Evolutionary conservation across 2,888 invertebrate species (phyloP).

Genomic region (Brachyptera risi): DNA sequence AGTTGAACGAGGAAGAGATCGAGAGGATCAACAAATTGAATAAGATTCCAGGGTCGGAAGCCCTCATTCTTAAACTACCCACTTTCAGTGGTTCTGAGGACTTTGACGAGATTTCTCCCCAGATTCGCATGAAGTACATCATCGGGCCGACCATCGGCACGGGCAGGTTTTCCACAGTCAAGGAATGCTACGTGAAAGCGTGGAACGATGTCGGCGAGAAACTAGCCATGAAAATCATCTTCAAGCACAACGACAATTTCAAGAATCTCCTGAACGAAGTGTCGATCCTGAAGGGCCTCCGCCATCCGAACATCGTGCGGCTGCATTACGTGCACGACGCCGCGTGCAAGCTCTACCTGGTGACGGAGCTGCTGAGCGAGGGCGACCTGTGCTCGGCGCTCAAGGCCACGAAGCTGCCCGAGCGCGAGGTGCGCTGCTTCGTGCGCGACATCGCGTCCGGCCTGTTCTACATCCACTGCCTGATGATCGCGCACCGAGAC

Average conservation of each 20-base stretch:
- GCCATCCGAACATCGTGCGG: conserved; percentile 6
- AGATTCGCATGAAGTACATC: not conserved
- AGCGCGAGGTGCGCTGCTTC: not conserved
- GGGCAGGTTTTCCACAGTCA: not conserved
- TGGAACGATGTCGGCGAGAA: not conserved
- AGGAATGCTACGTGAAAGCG: not conserved
- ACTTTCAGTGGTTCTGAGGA: not conserved
- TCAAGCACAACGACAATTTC: not conserved
- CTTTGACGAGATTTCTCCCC: not conserved
- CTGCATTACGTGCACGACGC: not conserved
- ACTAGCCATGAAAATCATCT: not conserved
- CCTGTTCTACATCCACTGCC: conserved; percentile 2
- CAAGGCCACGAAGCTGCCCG: not conserved
- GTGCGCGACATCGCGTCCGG: not conserved
- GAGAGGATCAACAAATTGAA: not conserved
- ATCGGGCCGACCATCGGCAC: not conserved
- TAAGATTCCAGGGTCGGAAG: not conserved
- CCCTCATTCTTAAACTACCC: not conserved
- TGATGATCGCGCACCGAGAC: conserved; percentile 4
- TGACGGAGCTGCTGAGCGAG: not conserved
- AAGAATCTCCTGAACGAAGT: not conserved
- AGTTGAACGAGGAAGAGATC: not conserved
- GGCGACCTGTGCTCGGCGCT: not conserved
- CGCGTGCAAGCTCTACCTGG: not conserved
- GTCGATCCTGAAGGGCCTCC: not conserved